phyloP scores from a whole-genome alignment of 2,888 invertebrate genomes.

The Leucophenga montana region DNA sequence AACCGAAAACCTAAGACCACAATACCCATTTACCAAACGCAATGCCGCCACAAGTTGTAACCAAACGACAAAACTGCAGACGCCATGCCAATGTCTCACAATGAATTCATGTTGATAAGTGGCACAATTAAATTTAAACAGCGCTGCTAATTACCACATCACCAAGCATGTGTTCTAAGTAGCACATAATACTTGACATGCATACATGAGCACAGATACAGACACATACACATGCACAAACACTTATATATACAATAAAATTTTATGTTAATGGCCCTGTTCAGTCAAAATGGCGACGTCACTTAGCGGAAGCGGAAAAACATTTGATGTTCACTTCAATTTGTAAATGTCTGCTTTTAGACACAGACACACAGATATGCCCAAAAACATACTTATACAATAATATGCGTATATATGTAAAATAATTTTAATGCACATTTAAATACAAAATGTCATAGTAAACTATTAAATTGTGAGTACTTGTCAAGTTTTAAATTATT shows the following conservation, averaged over 20 bases:
- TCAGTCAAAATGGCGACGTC: slow-evolving; percentile 8
- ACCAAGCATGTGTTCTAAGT: no score
- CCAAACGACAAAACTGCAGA: no score
- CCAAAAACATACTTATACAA: no score
- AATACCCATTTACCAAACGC: no score
- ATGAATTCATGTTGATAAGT: background rate
- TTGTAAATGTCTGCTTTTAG: slow-evolving; percentile 7
- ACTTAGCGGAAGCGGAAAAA: slow-evolving; percentile 10
- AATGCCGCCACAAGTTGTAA: no score
- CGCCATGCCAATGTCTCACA: no score
- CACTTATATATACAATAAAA: background rate
- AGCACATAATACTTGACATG: no score
- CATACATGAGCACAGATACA: no score
- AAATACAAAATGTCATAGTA: background rate
- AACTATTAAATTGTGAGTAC: no score
- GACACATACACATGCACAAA: no score
- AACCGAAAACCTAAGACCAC: no score
- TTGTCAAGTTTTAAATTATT: background rate
- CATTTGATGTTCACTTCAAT: background rate
- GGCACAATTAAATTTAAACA: slow-evolving; percentile 8
- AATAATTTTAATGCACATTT: background rate
- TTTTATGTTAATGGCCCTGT: slow-evolving; percentile 1
- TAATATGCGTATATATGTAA: background rate
- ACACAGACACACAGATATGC: background rate
- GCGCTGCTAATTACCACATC: slow-evolving; percentile 5